A percentile compares a stretch with the other conserved stretches of the same genome.
Conservation (phyloP, 2,797 vertebrate species). For the Antennarius maculatus region DNA sequence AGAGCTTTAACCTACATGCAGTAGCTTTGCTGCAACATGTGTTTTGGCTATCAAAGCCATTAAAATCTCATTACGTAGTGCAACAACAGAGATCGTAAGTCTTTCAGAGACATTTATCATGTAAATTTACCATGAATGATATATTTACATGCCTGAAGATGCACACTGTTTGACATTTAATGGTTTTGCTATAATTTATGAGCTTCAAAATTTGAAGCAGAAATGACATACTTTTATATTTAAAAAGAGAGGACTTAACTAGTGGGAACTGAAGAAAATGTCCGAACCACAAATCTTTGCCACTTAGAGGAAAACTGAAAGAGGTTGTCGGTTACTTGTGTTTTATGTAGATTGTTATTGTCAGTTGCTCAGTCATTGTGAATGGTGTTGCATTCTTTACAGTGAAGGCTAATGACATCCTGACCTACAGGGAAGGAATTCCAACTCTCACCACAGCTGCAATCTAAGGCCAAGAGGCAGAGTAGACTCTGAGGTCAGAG, state of each 20-base stretch:
- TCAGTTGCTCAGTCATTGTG: slow-evolving; percentile 61
- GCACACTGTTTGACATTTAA: slow-evolving; percentile 59
- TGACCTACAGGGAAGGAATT: slow-evolving; percentile 76
- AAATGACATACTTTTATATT: slow-evolving; percentile 19
- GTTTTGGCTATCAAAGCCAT: slow-evolving; percentile 81
- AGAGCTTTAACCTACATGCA: slow-evolving; percentile 50
- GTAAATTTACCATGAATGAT: slow-evolving; percentile 73
- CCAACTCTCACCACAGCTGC: slow-evolving; percentile 79
- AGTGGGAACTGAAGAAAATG: slow-evolving; percentile 18
- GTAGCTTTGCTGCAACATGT: slow-evolving; percentile 70
- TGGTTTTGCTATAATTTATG: slow-evolving; percentile 48
- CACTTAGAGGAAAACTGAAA: slow-evolving; percentile 2
- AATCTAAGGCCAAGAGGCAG: slow-evolving; percentile 61
- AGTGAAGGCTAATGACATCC: slow-evolving; percentile 73
- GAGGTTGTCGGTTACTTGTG: slow-evolving; percentile 36
- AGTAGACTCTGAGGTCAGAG: slow-evolving; percentile 69
- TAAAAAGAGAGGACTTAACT: slow-evolving; percentile 28
- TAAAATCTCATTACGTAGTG: slow-evolving; percentile 78
- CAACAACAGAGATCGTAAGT: slow-evolving; percentile 71
- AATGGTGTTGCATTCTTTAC: slow-evolving; percentile 69
- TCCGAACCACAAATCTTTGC: slow-evolving; percentile 31
- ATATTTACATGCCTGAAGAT: slow-evolving; percentile 55
- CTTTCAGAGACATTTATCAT: slow-evolving; percentile 72
- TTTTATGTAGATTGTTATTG: slow-evolving; percentile 50
- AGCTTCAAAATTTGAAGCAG: slow-evolving; percentile 25